Base-by-base conservation (phyloP, 2,113 vertebrate genomes). In the Lampris incognitus region DNA sequence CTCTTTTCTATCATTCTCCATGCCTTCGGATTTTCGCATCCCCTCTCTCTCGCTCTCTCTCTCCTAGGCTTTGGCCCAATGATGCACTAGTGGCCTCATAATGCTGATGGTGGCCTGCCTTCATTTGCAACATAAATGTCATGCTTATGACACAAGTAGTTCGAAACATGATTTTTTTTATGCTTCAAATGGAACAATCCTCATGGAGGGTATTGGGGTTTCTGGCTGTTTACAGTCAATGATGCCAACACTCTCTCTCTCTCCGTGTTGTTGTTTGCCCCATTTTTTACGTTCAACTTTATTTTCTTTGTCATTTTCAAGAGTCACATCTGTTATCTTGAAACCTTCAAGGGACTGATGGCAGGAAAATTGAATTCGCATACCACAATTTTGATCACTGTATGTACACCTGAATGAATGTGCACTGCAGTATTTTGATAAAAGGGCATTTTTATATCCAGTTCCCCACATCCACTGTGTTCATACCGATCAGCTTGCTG, bases 401-500 rank as follows among this genome's bases (percentile, higher is more conserved):
- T 9, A 63, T 56, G 36, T 78, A 52, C 67, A 82, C 80, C 72
- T 84, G 60, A 73, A 73, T 75, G 65, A 69, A 73, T 62, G 70
- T 72, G 65, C 60, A 79, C 63, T 76, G 71, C 69, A 42, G 68
- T 65, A 71, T 76, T 81, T 89, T 79, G 79, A 85, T 81, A 79
- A 82, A 24, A 85, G 50, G 69, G 60, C 42, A 2, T 81, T 87
- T 88, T 78, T 48, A 58, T 65, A 85, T 69, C 42, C 41, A 62
- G 64, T 38, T 72, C 65, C 73, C 46, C 56, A 38, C 54, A 24
- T 66, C 40, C 67, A 63, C 59, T 76, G 57, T 76, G 68, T 76
- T 87, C 76, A 38, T 74, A 65, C 54, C 70, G 66, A 83, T 78
- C 65, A 44, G 65, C 65, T 59, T 39, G 81, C 74, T 81, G 84